Evolutionary conservation across 2,797 vertebrate genomes (phyloP), one percentile per base, ranked within the genome.

Genomic region (Pygocentrus nattereri): DNA sequence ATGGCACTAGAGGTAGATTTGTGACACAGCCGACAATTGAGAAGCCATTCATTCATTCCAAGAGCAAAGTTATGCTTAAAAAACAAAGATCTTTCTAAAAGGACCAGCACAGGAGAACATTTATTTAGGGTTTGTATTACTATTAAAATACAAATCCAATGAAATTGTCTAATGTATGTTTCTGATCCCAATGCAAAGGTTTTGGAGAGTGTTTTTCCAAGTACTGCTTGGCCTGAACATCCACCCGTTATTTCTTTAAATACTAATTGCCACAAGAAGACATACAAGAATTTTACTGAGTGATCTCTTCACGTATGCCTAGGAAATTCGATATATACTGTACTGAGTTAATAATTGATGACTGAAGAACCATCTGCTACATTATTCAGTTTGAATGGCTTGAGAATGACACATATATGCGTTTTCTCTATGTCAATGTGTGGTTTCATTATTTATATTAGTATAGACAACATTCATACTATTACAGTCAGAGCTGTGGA

Each of bases 201-300:
- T 56, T 23, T 19, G 25, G 7, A 78, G 69, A 83, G 71, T 75
- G 76, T 47, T 69, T 83, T 83, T 75, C 52, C 54, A 70, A 70
- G 71, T 79, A 52, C 68, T 27, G n/a, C 71, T n/a, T 23, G 41
- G 50, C 70, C 25, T 25, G 12, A 59, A 59, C 25, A 56, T n/a
- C 34, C 65, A 79, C 15, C 44, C 16, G 27, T 16, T 49, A 23
- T 13, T 8, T 30, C 44, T 49, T 27, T 27, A 50, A 71, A 30
- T 5, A 18, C 47, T 16, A 2, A 6, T 8, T 30, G 13, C 44
- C 25, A 30, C n/a, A 16, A 18, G 44, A 16, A 19, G 13, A 38
- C 5, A 38, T 38, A 38, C 38, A 38, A 38, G 38, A 38, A 38
- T 44, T 16, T 16, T 12, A 21, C 18, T 30, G 41, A 25, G 44